A percentile compares a stretch with the other conserved stretches of the same genome.
Conservation (phyloP, 2,113 vertebrate genomes). For the Casuarius casuarius region DNA sequence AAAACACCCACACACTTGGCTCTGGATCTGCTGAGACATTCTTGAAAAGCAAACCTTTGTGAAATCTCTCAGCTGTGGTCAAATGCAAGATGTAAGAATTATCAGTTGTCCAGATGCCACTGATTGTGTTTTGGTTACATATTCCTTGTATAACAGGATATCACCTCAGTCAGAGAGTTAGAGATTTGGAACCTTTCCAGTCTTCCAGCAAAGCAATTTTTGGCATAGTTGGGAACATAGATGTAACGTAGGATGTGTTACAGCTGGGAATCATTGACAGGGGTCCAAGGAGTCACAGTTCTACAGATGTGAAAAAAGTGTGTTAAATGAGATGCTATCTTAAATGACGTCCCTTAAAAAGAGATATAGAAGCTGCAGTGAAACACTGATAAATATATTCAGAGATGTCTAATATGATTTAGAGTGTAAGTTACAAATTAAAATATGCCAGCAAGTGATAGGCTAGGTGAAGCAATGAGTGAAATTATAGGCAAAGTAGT, state of each 20-base stretch:
- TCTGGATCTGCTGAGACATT: not conserved
- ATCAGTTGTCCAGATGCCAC: not conserved
- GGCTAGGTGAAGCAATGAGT: not conserved
- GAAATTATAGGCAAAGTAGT: not conserved
- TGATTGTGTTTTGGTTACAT: not conserved
- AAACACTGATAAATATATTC: not conserved
- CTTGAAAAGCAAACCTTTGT: slow-evolving; percentile 37
- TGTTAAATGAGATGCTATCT: not conserved
- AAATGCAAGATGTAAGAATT: not conserved
- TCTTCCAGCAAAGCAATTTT: not conserved
- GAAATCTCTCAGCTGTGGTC: not conserved
- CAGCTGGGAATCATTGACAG: not conserved
- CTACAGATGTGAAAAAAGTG: not conserved
- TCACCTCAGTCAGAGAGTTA: not conserved
- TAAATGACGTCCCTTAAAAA: not conserved
- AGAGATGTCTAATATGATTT: not conserved
- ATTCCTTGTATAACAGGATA: not conserved
- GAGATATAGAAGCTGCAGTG: not conserved
- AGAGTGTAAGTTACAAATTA: not conserved
- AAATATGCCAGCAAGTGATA: not conserved
- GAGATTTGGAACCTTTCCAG: not conserved
- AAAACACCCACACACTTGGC: slow-evolving; percentile 41
- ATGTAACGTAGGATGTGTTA: not conserved
- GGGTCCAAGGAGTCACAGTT: not conserved
- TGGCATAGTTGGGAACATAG: not conserved